Base-by-base conservation (phyloP, 64 coral and sea anemone genomes). In the Montipora sp. region DNA sequence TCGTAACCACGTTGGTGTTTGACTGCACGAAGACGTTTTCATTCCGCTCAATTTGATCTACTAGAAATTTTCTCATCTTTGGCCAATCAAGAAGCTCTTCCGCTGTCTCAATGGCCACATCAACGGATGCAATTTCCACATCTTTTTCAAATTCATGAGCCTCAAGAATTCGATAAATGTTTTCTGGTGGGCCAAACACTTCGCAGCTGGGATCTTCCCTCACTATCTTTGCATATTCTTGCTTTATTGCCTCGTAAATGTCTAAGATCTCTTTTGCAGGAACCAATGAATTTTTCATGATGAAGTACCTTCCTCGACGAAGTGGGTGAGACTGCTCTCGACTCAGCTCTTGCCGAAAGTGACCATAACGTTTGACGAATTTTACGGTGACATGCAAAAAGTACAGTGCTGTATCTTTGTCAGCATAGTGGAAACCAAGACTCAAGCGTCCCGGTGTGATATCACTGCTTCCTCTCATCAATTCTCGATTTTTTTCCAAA, bases 101-200 rank as follows among this genome's bases (percentile, higher is more conserved):
- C 12, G 95, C 95, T 50, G 95, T 96, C 36, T 96, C 95, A 27
- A 96, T 74, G 15, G 91, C 95, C 49, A 79, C 77, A n/a, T 78
- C 80, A 66, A 96, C 47, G 2, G 84, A 90, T 43, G 48, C 81
- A 3, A 65, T 51, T 1, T 53, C 27, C 8, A 96, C 95, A 19
- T 96, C 74, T 3, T 53, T 27, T 51, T 65, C 61, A 63, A 73
- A 96, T 19, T 96, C 95, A 3, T 14, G 22, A 49, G 69, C 22
- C 5, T 93, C 81, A 0, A 96, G 74, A 14, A 96, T 21, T 20
- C 88, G 81, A 76, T 79, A 96, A 19, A 96, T 65, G 60, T 96
- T 77, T 49, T 96, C 95, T 6, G 95, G 90, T 22, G 84, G 53
- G 48, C 95, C 91, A 90, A 93, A 93, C 18, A 96, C 85, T 66